These are phyloP conservation scores for Anarrhichthys ocellatus DNA, from an alignment of 2,113 vertebrate genomes.

Conservation along the genomic window DNA sequence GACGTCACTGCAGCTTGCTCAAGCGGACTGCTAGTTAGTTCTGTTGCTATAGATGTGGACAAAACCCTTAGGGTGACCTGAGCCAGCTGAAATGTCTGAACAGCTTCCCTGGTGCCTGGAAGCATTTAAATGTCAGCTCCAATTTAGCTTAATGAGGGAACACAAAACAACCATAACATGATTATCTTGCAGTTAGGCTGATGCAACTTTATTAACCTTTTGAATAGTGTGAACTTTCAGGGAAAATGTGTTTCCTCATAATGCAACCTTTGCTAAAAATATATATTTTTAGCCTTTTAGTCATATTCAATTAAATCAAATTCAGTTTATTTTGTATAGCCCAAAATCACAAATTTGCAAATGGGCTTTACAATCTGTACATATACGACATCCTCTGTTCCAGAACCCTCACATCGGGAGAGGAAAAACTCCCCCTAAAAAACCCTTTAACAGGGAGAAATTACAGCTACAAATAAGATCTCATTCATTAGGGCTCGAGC, in stretches of 20 bases:
- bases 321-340: too few species aligned
- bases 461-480: too few species aligned
- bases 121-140: neutral
- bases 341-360: neutral
- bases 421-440: too few species aligned
- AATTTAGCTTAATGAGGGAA: too few species aligned
- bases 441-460: too few species aligned
- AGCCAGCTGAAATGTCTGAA: neutral
- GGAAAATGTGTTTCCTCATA: neutral
- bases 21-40: neutral
- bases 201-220: neutral
- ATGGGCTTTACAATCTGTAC: neutral
- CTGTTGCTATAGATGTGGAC: neutral
- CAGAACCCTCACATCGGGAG: too few species aligned
- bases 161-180: neutral
- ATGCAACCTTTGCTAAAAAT: neutral
- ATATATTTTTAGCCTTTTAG: neutral
- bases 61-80: neutral
- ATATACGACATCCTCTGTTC: too few species aligned
- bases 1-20: neutral
- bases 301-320: too few species aligned
- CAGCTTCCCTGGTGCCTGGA: too few species aligned
- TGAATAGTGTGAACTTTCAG: neutral
- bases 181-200: neutral
- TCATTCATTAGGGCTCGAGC: too few species aligned